Base-by-base conservation (phyloP, 2,113 vertebrate species). In the Mus spicilegus region DNA sequence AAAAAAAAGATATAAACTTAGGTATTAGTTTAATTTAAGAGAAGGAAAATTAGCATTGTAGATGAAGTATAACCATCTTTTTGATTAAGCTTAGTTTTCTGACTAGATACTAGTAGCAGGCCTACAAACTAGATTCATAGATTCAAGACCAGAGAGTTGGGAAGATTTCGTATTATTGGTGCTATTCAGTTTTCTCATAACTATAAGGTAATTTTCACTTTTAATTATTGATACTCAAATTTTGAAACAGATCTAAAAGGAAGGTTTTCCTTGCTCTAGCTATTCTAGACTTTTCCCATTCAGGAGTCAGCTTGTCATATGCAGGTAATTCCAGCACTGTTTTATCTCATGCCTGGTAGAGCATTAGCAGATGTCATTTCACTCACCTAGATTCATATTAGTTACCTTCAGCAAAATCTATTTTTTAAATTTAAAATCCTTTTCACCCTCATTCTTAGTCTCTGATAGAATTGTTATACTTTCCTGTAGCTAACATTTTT, bases 21-120 rank as follows among this genome's bases (percentile, higher is more conserved):
- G 73, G 84, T 95, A 51, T 61, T 75, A 95, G 51, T 51, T 92
- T 97, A 87, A 90, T 77, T 75, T 96, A 72, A 95, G 86, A 89
- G 94, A 42, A 93, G 90, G 87, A 61, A 82, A 61, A 72, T 95
- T 51, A 78, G 54, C 67, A 85, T 76, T 33, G 1, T 93, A 51
- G 63, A 54, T 93, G 91, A 96, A 94, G 87, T 26, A 51, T 77
- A 92, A 73, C 22, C 20, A 2, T 86, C 46, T 87, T 93, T 95
- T 84, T 96, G 70, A 96, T 77, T 30, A 81, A 77, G n/a, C 46
- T 24, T 95, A 0, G 33, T 87, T 91, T 81, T 95, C 78, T 77
- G 77, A 91, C 20, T 81, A 56, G 80, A 46, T n/a, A 73, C 39
- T 81, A 78, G 54, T 13, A 36, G 28, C 0, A 33, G 80, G 1